Evolutionary conservation across 2,797 vertebrate species (phyloP).

Genomic region (Pteropus rufus): DNA sequence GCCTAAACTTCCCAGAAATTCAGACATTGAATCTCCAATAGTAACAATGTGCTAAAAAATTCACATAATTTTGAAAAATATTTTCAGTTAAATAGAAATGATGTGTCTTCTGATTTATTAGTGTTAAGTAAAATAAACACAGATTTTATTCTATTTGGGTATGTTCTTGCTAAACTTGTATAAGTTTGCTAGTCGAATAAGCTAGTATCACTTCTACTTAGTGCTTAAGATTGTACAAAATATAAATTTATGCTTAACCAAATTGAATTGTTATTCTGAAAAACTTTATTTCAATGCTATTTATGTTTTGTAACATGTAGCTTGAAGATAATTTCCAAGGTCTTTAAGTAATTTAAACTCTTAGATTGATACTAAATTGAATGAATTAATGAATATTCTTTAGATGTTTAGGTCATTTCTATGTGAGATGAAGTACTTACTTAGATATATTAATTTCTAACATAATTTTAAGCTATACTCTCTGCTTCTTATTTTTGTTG

Average conservation of each 20-base stretch:
- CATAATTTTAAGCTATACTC: conserved; percentile 2
- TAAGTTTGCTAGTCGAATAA: neutral
- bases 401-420: conserved; percentile 23
- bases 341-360: conserved; percentile 26
- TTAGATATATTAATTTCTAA: neutral
- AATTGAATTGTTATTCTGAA: conserved; percentile 11
- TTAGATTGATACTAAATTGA: neutral
- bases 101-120: neutral
- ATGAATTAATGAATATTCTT: conserved; percentile 17
- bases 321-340: conserved; percentile 33
- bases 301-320: conserved; percentile 28
- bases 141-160: neutral
- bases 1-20: neutral
- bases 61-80: neutral
- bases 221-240: neutral
- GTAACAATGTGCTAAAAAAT: neutral
- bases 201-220: neutral
- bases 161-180: neutral
- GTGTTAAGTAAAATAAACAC: neutral
- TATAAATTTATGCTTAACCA: neutral
- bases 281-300: conserved; percentile 12
- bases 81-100: neutral
- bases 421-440: neutral
- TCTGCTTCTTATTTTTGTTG: neutral
- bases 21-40: neutral